A percentile compares a stretch with the other conserved stretches of the same genome.
Evolutionary conservation across 1,140 invertebrate genomes (phyloP).

Genomic region (Hycleus cichorii): DNA sequence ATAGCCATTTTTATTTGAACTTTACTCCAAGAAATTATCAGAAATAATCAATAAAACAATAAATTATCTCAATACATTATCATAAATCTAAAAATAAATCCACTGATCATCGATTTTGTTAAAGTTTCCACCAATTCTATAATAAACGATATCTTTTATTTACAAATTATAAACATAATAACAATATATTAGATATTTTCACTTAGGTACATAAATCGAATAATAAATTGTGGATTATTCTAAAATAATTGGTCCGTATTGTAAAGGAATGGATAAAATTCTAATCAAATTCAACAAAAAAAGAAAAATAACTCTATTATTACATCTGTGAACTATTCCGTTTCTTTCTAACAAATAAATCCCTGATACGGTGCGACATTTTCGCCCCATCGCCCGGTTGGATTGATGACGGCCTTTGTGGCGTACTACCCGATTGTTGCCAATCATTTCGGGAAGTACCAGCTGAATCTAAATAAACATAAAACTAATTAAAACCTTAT

Average conservation of each 20-base stretch:
- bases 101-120: too few relatives aligned
- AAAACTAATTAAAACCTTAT: background rate
- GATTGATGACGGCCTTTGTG: slow-evolving; percentile 20
- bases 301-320: slow-evolving; percentile 17
- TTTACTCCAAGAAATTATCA: too few relatives aligned
- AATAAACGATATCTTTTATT: background rate
- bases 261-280: background rate
- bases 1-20: too few relatives aligned
- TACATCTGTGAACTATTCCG: slow-evolving; percentile 30
- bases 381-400: slow-evolving; percentile 25
- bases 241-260: background rate
- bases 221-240: background rate
- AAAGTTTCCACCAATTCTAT: background rate
- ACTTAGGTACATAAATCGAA: background rate
- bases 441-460: background rate
- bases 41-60: too few relatives aligned
- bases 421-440: slow-evolving; percentile 21
- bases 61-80: too few relatives aligned
- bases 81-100: too few relatives aligned
- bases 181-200: background rate
- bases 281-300: slow-evolving; percentile 23
- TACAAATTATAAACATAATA: background rate
- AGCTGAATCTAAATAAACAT: slow-evolving; percentile 11
- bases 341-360: slow-evolving; percentile 26
- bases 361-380: slow-evolving; percentile 27